phyloP scores from a whole-genome alignment of 2,797 vertebrate species.

The Limnodromus scolopaceus region DNA sequence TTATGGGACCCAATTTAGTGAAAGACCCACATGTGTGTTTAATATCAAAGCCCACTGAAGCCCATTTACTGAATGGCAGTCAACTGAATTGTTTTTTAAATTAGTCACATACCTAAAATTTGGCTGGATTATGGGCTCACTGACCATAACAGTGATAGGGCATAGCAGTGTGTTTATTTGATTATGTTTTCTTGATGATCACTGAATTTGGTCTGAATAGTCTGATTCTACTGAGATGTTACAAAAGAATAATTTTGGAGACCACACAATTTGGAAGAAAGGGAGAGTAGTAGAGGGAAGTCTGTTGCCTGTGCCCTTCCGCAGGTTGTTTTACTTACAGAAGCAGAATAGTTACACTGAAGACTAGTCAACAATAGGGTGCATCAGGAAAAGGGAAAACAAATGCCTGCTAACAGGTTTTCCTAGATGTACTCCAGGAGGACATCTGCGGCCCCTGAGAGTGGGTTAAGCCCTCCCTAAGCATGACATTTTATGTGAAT shows the following conservation, averaged over 20 bases:
- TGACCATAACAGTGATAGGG: neutral
- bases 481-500: neutral
- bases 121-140: neutral
- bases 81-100: neutral
- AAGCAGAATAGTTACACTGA: neutral
- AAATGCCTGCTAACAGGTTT: neutral
- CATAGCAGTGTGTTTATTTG: neutral
- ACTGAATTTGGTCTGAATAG: neutral
- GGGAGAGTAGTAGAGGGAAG: neutral
- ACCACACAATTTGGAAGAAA: neutral
- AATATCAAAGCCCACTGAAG: neutral
- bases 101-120: neutral
- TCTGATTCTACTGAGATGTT: neutral
- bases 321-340: neutral
- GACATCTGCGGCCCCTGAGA: neutral
- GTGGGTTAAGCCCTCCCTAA: neutral
- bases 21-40: neutral
- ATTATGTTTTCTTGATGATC: neutral
- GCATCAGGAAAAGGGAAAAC: neutral
- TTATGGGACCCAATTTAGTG: neutral
- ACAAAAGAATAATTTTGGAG: neutral
- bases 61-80: neutral
- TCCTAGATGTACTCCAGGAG: neutral
- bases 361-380: neutral
- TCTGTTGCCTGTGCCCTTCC: neutral